Evolutionary conservation across 2,888 invertebrate genomes (phyloP).

Genomic region (Eupeodes latifasciatus): DNA sequence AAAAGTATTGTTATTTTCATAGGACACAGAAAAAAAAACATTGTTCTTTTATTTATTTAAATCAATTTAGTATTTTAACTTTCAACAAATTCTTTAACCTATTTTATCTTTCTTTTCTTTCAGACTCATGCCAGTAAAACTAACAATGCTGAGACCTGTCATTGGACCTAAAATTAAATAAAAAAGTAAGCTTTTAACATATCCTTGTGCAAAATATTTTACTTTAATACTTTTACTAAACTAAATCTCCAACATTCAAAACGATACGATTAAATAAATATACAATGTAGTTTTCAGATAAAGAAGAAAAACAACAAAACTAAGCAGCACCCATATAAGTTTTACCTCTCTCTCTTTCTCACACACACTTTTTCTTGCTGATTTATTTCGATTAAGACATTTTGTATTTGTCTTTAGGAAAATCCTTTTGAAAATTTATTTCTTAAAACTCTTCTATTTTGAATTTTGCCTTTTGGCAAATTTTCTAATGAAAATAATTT

Average conservation of each 20-base stretch:
- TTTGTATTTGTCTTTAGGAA: conserved; percentile 41
- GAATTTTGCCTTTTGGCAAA: conserved; percentile 6
- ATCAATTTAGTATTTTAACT: no score
- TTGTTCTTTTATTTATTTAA: no score
- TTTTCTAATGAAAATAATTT: conserved; percentile 2
- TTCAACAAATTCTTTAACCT: background rate
- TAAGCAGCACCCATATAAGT: no score
- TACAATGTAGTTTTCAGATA: background rate
- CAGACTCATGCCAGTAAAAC: conserved; percentile 53
- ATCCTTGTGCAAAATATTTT: background rate
- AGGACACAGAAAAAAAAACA: no score
- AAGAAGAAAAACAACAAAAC: background rate
- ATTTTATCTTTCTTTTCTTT: conserved; percentile 19
- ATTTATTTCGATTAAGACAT: conserved; percentile 63
- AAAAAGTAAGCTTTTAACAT: conserved; percentile 17
- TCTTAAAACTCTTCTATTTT: background rate
- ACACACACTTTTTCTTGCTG: conserved; percentile 27
- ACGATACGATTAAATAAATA: no score
- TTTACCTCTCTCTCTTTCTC: background rate
- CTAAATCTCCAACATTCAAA: background rate
- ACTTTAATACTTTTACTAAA: background rate
- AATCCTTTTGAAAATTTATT: conserved; percentile 41
- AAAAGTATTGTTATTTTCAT: no score
- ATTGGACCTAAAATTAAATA: conserved; percentile 42
- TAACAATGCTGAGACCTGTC: conserved; percentile 56